Conservation (phyloP, 2,113 vertebrate species). For the Mellivora capensis region DNA sequence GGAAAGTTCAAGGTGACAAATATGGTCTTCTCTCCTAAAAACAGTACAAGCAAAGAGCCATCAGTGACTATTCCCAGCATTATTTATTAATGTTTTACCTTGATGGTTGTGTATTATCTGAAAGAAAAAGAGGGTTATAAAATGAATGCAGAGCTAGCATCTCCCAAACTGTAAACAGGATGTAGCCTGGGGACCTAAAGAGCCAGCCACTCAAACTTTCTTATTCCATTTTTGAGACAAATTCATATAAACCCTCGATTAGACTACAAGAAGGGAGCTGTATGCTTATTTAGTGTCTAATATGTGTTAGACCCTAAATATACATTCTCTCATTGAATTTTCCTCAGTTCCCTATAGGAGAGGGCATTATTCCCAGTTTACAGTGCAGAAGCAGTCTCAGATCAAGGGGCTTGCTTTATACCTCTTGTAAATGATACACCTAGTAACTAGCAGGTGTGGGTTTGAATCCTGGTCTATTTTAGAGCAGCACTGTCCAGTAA, state of each 20-base stretch:
- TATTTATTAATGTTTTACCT: constrained; percentile 32
- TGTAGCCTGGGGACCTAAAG: not conserved
- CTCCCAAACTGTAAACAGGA: constrained; percentile 23
- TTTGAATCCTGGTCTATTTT: not conserved
- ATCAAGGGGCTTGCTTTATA: not conserved
- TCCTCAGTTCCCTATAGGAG: not conserved
- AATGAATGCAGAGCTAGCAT: constrained; percentile 9
- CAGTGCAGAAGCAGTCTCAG: not conserved
- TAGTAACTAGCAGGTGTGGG: not conserved
- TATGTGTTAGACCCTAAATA: not conserved
- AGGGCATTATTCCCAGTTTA: not conserved
- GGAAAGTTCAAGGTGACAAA: constrained; percentile 20
- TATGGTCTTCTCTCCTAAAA: not conserved
- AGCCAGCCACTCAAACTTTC: not conserved
- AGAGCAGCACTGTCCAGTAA: not conserved
- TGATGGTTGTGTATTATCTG: constrained; percentile 23
- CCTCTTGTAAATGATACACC: not conserved
- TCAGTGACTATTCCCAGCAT: constrained; percentile 2
- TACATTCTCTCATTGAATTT: constrained; percentile 17
- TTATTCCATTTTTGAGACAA: constrained; percentile 37
- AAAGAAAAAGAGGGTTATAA: constrained; percentile 16
- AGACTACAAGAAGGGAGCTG: not conserved
- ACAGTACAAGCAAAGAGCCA: not conserved
- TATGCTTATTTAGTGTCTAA: not conserved
- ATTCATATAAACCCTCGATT: not conserved